Percentiles rank a stretch among this genome's conserved stretches.
phyloP scores from a whole-genome alignment of 1,140 invertebrate genomes.

The Planococcus citri region DNA sequence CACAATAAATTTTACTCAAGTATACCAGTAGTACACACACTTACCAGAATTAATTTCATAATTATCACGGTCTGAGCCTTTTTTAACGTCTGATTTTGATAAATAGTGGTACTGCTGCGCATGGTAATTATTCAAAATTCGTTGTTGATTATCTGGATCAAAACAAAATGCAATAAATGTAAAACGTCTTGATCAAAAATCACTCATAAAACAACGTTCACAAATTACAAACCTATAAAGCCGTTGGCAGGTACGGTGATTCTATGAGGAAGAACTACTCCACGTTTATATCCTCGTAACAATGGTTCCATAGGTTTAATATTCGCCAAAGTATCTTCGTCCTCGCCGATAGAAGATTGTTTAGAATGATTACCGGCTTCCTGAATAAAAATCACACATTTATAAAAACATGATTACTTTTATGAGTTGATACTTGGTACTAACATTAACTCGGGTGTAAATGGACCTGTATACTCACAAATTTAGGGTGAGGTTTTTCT shows the following conservation, averaged over 20 bases:
- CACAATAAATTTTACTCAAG: background rate
- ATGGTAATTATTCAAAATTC: background rate
- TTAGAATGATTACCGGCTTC: conserved; percentile 24
- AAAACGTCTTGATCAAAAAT: background rate
- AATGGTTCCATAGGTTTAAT: conserved; percentile 88
- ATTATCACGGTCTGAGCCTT: background rate
- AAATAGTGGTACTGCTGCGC: background rate
- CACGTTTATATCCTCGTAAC: conserved; percentile 51
- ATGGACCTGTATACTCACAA: background rate
- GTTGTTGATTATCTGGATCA: background rate
- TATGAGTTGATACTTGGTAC: too few species aligned
- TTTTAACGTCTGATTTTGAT: background rate
- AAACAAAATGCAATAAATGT: background rate
- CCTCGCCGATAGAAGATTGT: conserved; percentile 38
- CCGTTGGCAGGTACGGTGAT: conserved; percentile 25
- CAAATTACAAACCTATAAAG: conserved; percentile 21
- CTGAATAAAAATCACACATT: background rate
- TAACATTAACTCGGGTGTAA: too few species aligned
- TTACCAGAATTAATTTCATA: background rate
- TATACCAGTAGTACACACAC: background rate
- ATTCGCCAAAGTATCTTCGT: conserved; percentile 64
- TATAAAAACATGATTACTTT: background rate
- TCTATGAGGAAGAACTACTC: conserved; percentile 26
- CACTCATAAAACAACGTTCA: background rate
- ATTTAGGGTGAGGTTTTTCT: conserved; percentile 14